These are phyloP conservation scores for Oryzaephilus surinamensis DNA, from an alignment of 1,140 invertebrate genomes.

Conservation along the genomic window DNA sequence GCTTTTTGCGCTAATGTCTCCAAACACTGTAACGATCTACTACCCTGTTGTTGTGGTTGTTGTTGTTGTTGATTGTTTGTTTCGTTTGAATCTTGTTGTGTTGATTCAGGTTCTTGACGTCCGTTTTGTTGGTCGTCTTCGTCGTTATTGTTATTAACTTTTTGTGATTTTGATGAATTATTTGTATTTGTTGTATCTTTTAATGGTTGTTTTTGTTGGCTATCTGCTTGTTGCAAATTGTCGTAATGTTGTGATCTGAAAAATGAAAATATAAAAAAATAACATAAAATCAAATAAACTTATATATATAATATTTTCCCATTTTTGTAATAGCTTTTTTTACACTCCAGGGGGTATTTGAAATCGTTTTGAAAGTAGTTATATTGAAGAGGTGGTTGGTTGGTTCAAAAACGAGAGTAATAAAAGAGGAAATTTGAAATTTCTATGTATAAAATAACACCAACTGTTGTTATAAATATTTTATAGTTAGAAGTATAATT, in stretches of 20 bases:
- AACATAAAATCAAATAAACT: neutral
- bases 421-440: too few relatives aligned
- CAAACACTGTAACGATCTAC: conserved; percentile 49
- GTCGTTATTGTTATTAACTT: conserved; percentile 25
- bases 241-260: conserved; percentile 37
- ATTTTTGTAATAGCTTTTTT: too few relatives aligned
- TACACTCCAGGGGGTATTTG: neutral
- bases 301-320: neutral
- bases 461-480: too few relatives aligned
- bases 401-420: too few relatives aligned
- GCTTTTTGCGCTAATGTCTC: conserved; percentile 55
- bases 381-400: too few relatives aligned
- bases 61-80: conserved; percentile 12
- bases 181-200: conserved; percentile 33
- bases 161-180: conserved; percentile 19
- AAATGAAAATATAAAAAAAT: conserved; percentile 12
- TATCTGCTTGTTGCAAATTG: conserved; percentile 35
- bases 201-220: conserved; percentile 31
- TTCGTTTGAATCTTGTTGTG: conserved; percentile 18
- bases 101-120: conserved; percentile 25
- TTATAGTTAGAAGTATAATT: too few relatives aligned
- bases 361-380: too few relatives aligned
- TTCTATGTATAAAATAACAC: too few relatives aligned
- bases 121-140: conserved; percentile 21
- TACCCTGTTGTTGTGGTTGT: conserved; percentile 20